Conservation (phyloP, 2,113 vertebrate genomes). For the Grus americana region DNA sequence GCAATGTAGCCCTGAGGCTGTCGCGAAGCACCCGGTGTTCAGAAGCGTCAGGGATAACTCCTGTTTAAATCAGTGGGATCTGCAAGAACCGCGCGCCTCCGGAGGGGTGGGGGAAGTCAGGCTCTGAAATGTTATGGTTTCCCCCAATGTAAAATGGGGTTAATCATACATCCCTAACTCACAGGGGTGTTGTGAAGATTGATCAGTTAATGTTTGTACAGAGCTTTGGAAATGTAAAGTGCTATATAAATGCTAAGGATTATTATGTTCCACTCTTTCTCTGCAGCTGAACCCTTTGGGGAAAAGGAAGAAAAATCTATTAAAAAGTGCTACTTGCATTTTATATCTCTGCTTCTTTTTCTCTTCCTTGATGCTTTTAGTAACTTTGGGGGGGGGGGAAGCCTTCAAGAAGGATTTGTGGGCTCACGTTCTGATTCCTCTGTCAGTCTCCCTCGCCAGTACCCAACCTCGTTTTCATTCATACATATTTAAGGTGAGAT, state of each 20-base stretch:
- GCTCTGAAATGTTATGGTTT: conserved; percentile 54
- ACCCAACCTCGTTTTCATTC: not conserved
- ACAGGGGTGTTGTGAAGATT: conserved; percentile 68
- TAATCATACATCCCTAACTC: conserved; percentile 63
- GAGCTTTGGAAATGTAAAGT: conserved; percentile 72
- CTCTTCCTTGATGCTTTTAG: conserved; percentile 43
- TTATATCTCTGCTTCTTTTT: conserved; percentile 39
- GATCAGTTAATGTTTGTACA: conserved; percentile 72
- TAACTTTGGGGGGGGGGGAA: not conserved
- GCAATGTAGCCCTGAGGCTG: conserved; percentile 29
- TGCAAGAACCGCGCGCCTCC: not conserved
- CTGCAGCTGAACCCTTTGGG: conserved; percentile 64
- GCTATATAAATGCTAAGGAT: conserved; percentile 70
- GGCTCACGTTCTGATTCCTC: not conserved
- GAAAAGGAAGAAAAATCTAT: conserved; percentile 68
- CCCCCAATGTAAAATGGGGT: conserved; percentile 60
- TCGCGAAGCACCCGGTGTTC: not conserved
- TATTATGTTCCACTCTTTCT: conserved; percentile 71
- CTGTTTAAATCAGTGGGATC: not conserved
- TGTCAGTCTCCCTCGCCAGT: not conserved
- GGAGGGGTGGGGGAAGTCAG: not conserved
- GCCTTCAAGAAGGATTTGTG: conserved; percentile 23
- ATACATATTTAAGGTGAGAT: conserved; percentile 13
- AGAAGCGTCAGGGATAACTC: not conserved
- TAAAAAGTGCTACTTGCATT: conserved; percentile 64